phyloP scores from a whole-genome alignment of 2,797 vertebrate species.

The Myioborus melanocephalus region DNA sequence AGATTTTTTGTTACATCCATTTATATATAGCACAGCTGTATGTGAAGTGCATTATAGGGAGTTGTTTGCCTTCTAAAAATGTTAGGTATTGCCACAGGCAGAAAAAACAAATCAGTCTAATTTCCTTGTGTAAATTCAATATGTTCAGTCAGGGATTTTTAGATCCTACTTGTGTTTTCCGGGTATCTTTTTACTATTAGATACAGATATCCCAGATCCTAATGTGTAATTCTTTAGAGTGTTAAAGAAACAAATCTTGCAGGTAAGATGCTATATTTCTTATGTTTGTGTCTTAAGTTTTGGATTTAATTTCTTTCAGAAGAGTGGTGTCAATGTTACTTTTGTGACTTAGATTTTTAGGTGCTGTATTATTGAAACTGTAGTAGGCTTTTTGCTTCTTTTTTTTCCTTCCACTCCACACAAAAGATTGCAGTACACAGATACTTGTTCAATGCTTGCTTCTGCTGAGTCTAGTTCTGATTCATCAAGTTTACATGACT shows the following conservation, averaged over 20 bases:
- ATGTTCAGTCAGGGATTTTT: background rate
- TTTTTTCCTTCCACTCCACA: background rate
- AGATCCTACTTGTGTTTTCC: background rate
- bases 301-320: conserved; percentile 4
- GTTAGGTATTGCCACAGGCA: background rate
- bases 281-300: background rate
- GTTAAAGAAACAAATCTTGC: background rate
- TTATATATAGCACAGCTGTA: background rate
- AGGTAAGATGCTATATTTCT: conserved; percentile 35
- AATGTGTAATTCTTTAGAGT: background rate
- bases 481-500: conserved; percentile 54
- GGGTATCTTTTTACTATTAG: background rate
- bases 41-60: background rate
- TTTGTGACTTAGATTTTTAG: background rate
- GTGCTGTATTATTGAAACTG: background rate
- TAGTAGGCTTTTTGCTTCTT: background rate
- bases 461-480: conserved; percentile 35
- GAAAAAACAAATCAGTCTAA: background rate
- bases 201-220: background rate
- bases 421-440: background rate
- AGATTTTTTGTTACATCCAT: background rate
- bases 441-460: conserved; percentile 56
- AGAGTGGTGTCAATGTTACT: background rate
- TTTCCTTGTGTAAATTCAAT: background rate
- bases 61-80: conserved; percentile 28